Conservation (phyloP, 2,113 vertebrate species). For the Hippocampus abdominalis region DNA sequence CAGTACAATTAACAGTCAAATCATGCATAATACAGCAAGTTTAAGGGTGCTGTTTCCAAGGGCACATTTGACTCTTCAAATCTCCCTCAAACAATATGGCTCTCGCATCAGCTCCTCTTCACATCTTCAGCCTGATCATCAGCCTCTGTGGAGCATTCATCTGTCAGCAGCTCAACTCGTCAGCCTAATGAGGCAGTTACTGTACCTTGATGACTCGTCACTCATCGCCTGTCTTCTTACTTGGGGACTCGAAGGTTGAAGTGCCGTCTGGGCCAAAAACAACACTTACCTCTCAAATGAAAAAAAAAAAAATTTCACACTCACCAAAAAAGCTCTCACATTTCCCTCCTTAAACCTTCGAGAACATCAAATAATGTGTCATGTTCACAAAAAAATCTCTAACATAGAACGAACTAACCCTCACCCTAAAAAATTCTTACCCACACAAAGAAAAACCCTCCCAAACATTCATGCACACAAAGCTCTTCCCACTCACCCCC, state of each 20-base stretch:
- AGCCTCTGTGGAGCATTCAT: slow-evolving; percentile 13
- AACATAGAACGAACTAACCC: too few relatives aligned
- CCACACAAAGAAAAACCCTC: neutral
- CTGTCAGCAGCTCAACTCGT: slow-evolving; percentile 25
- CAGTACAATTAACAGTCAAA: too few relatives aligned
- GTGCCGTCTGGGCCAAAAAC: neutral
- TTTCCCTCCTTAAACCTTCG: too few relatives aligned
- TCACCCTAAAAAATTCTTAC: neutral
- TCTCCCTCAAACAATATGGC: slow-evolving; percentile 28
- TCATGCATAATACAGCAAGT: too few relatives aligned
- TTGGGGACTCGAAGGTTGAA: neutral
- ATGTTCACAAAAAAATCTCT: too few relatives aligned
- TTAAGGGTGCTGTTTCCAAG: too few relatives aligned
- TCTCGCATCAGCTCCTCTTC: slow-evolving; percentile 15
- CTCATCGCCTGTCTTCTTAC: slow-evolving; percentile 30
- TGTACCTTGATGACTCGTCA: slow-evolving; percentile 37
- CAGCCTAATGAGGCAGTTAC: slow-evolving; percentile 35
- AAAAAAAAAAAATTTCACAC: neutral
- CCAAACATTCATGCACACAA: too few relatives aligned
- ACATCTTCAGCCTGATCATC: slow-evolving; percentile 24
- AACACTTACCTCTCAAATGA: neutral
- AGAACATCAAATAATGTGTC: too few relatives aligned
- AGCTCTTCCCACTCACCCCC: too few relatives aligned
- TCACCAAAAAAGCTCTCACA: neutral
- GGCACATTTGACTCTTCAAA: too few relatives aligned